phyloP scores from a whole-genome alignment of 1,140 invertebrate genomes.

The Mesaphorura yosii region DNA sequence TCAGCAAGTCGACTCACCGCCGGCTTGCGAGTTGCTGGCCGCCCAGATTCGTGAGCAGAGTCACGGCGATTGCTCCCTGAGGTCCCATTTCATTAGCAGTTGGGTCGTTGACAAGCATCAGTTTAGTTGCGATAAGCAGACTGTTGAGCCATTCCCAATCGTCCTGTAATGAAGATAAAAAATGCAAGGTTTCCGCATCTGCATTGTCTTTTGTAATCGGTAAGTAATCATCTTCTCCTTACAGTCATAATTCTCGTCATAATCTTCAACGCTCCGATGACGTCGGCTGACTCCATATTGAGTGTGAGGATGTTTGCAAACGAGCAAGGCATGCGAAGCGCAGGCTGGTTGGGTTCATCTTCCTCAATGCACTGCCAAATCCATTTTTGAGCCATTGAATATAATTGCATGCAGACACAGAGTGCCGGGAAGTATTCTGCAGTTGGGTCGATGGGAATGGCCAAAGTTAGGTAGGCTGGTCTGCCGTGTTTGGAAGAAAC shows the following conservation, averaged over 20 bases:
- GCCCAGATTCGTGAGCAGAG: constrained; percentile 19
- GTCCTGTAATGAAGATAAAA: too few relatives aligned
- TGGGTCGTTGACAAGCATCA: constrained; percentile 30
- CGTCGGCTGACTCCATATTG: constrained; percentile 24
- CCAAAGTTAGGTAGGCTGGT: constrained; percentile 21
- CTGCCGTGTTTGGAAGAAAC: constrained; percentile 11
- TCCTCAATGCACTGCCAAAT: constrained; percentile 23
- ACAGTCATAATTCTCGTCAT: too few relatives aligned
- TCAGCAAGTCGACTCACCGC: constrained; percentile 12
- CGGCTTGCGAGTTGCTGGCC: constrained; percentile 6
- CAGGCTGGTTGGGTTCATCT: constrained; percentile 17
- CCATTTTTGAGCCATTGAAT: constrained; percentile 31
- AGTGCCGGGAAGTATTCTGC: constrained; percentile 22
- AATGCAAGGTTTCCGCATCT: too few relatives aligned
- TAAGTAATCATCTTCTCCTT: too few relatives aligned
- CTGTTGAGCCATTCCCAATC: constrained; percentile 27
- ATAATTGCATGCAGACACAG: constrained; percentile 24
- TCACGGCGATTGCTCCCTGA: constrained; percentile 19
- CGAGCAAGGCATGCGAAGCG: constrained; percentile 29
- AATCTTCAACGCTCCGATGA: constrained; percentile 25
- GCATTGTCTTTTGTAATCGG: too few relatives aligned
- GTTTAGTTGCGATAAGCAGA: constrained; percentile 25
- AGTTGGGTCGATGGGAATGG: constrained; percentile 26
- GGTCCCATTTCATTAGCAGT: constrained; percentile 21
- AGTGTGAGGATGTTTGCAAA: constrained; percentile 27